Percentiles rank a stretch among this genome's conserved stretches.
Conservation (phyloP, 2,797 vertebrate species). For the Scomberomorus guttatus region DNA sequence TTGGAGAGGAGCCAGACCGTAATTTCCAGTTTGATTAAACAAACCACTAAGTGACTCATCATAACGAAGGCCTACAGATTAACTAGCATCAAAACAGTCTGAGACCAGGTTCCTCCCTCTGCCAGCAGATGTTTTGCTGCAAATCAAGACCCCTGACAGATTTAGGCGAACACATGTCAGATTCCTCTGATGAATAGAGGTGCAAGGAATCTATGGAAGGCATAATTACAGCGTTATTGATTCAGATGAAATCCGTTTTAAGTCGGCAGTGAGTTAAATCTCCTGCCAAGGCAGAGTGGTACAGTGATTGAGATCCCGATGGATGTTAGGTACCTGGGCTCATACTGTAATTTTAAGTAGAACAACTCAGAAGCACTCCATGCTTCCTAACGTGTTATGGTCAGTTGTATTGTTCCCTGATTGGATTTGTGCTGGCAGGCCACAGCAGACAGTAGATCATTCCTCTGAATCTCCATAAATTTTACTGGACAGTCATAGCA, state of each 20-base stretch:
- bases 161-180: slow-evolving; percentile 77
- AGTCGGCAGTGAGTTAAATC: slow-evolving; percentile 54
- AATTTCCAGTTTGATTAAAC: slow-evolving; percentile 78
- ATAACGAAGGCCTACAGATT: slow-evolving; percentile 66
- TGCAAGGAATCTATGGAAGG: slow-evolving; percentile 67
- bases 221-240: slow-evolving; percentile 76
- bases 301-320: slow-evolving; percentile 50
- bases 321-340: slow-evolving; percentile 43
- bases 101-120: slow-evolving; percentile 54
- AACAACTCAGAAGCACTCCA: slow-evolving; percentile 58
- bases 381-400: slow-evolving; percentile 49
- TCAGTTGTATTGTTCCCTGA: slow-evolving; percentile 64
- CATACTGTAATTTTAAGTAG: slow-evolving; percentile 59
- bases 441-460: slow-evolving; percentile 58
- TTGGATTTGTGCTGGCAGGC: slow-evolving; percentile 67
- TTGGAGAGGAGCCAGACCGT: slow-evolving; percentile 61
- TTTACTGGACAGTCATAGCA: not conserved
- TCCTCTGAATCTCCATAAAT: slow-evolving; percentile 44
- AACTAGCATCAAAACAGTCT: slow-evolving; percentile 64
- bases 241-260: slow-evolving; percentile 74
- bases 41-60: slow-evolving; percentile 75
- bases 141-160: slow-evolving; percentile 70
- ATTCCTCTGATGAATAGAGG: slow-evolving; percentile 73
- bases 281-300: slow-evolving; percentile 34
- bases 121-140: slow-evolving; percentile 71